These are phyloP conservation scores for Mizuhopecten yessoensis DNA, from an alignment of 1,140 invertebrate genomes.

Conservation along the genomic window DNA sequence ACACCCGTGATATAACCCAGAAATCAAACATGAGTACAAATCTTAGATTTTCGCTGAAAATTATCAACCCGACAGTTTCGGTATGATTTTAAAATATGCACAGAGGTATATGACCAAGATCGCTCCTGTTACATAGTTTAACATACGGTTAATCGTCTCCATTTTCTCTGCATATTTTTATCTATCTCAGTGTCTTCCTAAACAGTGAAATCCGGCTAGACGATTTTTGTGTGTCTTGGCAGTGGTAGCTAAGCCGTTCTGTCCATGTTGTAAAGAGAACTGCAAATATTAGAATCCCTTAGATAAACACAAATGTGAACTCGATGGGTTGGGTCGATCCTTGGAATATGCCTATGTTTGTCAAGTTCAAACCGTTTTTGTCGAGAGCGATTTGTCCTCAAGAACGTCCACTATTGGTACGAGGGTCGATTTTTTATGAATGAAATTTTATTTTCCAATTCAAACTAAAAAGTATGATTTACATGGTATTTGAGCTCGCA, in stretches of 20 bases:
- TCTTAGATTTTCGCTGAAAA: neutral
- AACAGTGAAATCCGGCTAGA: neutral
- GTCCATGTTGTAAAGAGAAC: slow-evolving; percentile 26
- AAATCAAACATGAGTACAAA: neutral
- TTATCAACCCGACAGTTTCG: neutral
- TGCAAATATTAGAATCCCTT: slow-evolving; percentile 33
- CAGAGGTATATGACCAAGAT: neutral
- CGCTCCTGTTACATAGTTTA: neutral
- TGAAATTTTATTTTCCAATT: neutral
- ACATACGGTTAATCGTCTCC: neutral
- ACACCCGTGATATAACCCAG: neutral
- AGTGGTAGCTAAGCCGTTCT: slow-evolving; percentile 37
- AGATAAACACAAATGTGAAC: slow-evolving; percentile 14
- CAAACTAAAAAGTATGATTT: neutral
- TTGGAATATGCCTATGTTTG: slow-evolving; percentile 25
- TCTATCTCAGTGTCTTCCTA: neutral
- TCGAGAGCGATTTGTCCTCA: neutral
- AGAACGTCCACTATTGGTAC: neutral
- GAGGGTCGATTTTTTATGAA: neutral
- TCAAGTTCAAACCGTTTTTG: neutral
- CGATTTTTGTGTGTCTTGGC: slow-evolving; percentile 8
- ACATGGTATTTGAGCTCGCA: neutral
- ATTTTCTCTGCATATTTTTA: neutral
- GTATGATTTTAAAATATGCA: neutral
- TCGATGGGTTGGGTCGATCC: slow-evolving; percentile 30